Evolutionary conservation across 2,797 vertebrate species (phyloP).

Genomic region (Enteromius unitaeniatus): DNA sequence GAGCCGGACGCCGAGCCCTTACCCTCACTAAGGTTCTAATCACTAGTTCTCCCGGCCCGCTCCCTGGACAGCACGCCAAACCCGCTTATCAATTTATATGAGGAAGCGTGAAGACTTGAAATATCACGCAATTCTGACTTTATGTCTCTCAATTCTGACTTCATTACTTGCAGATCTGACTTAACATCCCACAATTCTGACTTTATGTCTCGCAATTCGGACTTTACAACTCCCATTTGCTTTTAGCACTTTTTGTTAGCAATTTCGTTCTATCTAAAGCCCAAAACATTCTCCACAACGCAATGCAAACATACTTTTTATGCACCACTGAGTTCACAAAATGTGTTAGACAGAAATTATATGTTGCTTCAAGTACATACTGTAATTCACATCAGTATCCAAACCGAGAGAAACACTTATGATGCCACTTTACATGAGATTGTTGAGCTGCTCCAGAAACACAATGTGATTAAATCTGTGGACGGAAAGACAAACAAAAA

Average conservation of each 20-base stretch:
- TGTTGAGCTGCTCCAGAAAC: conserved; percentile 9
- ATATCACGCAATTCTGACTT: too few species aligned
- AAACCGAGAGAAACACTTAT: neutral
- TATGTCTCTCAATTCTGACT: too few species aligned
- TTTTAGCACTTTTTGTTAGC: neutral
- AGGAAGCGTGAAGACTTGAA: too few species aligned
- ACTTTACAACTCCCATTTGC: too few species aligned
- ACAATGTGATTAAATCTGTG: neutral
- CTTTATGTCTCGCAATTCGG: too few species aligned
- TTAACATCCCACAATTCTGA: too few species aligned
- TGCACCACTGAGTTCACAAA: neutral
- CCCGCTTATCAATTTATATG: too few species aligned
- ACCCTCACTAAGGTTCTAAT: too few species aligned
- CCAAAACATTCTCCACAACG: neutral
- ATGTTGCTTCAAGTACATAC: neutral
- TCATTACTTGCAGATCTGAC: too few species aligned
- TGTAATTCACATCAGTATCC: neutral
- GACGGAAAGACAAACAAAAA: neutral
- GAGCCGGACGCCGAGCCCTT: too few species aligned
- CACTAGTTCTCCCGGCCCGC: too few species aligned
- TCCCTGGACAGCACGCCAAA: too few species aligned
- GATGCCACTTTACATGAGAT: neutral
- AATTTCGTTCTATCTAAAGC: neutral
- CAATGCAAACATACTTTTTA: neutral
- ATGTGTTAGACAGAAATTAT: neutral